A percentile compares a stretch with the other conserved stretches of the same genome.
These are phyloP conservation scores for Gambelia wislizenii DNA, from an alignment of 2,797 vertebrate species.

Conservation along the genomic window DNA sequence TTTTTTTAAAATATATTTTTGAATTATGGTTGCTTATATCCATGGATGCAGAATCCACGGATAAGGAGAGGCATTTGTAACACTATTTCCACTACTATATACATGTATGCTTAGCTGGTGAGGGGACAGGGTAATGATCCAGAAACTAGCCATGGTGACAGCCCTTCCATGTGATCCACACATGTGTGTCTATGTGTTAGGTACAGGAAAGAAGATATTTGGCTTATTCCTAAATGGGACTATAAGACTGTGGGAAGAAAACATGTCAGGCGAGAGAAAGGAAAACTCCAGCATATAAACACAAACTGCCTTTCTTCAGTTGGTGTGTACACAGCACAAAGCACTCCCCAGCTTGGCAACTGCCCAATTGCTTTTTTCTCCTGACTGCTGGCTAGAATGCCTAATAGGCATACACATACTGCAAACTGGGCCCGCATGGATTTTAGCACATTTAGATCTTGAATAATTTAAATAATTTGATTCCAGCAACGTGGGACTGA, in stretches of 20 bases:
- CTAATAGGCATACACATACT: constrained; percentile 74
- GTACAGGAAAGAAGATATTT: background rate
- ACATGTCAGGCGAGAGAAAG: background rate
- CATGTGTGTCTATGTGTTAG: background rate
- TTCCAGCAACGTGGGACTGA: constrained; percentile 61
- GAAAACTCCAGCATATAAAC: constrained; percentile 55
- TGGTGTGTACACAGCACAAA: constrained; percentile 61
- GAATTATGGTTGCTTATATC: no score
- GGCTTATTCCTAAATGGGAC: background rate
- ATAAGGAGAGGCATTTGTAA: no score
- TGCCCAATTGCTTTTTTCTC: constrained; percentile 59
- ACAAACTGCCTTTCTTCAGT: constrained; percentile 36
- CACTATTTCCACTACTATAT: background rate
- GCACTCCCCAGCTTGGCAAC: constrained; percentile 63
- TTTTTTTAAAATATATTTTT: no score
- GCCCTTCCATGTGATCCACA: background rate
- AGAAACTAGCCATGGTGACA: background rate
- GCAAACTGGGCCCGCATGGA: constrained; percentile 66
- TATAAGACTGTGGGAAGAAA: background rate
- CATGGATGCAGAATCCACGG: no score
- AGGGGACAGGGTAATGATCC: no score
- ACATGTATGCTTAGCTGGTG: background rate
- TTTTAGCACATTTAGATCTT: constrained; percentile 73
- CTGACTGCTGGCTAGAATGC: constrained; percentile 63
- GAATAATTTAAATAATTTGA: constrained; percentile 80